Conservation (phyloP, 2,113 vertebrate species). For the Ariopsis seemanni region DNA sequence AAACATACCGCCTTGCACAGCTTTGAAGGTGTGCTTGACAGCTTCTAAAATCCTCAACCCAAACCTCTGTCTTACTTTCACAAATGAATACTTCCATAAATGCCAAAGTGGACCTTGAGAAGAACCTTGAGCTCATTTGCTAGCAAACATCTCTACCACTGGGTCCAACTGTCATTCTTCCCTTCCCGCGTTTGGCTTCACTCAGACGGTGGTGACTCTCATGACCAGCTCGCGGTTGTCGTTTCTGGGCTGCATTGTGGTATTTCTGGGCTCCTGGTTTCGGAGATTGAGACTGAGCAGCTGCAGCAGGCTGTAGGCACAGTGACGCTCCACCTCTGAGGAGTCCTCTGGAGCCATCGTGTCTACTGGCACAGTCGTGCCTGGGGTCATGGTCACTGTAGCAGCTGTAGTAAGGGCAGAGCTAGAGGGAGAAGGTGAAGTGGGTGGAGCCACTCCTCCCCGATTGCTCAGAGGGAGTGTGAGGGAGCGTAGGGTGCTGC, state of each 20-base stretch:
- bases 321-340: constrained; percentile 72
- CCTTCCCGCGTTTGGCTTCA: background rate
- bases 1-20: background rate
- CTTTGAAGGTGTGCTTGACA: constrained; percentile 1
- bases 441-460: constrained; percentile 39
- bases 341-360: constrained; percentile 23
- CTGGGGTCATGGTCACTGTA: constrained; percentile 14
- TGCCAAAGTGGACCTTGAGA: background rate
- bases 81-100: constrained; percentile 10
- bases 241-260: constrained; percentile 65
- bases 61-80: background rate
- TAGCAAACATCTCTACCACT: background rate
- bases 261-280: constrained; percentile 29
- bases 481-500: constrained; percentile 75
- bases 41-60: background rate
- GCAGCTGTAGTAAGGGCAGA: constrained; percentile 60
- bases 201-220: constrained; percentile 89
- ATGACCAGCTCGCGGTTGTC: constrained; percentile 88
- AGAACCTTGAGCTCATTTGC: constrained; percentile 1
- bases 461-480: constrained; percentile 71
- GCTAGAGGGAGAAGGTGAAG: constrained; percentile 59
- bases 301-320: constrained; percentile 88
- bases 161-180: constrained; percentile 5
- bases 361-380: background rate
- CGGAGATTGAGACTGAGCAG: constrained; percentile 79